Evolutionary conservation across 1,140 invertebrate species (phyloP).

Genomic region (Charaxes varanes): DNA sequence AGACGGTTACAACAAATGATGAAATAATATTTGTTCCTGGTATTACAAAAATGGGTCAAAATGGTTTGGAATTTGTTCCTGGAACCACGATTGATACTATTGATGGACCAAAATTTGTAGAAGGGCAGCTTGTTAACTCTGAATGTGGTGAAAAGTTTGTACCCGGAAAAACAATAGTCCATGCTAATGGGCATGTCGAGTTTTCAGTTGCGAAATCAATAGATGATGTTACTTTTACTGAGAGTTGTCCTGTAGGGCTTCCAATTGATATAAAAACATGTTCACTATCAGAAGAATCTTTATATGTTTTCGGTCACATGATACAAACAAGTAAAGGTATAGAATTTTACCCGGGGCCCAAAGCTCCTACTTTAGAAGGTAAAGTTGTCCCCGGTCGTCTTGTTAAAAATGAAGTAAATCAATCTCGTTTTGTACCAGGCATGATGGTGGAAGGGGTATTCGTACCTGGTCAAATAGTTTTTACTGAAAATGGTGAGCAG

Average conservation of each 20-base stretch:
- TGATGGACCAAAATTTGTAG: constrained; percentile 78
- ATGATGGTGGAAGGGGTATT: constrained; percentile 80
- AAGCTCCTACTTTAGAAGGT: constrained; percentile 62
- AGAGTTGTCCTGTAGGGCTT: constrained; percentile 72
- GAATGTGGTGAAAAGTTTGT: constrained; percentile 76
- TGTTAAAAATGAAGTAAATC: constrained; percentile 76
- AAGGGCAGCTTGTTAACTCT: constrained; percentile 79
- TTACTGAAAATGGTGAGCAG: constrained; percentile 80
- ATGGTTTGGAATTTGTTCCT: constrained; percentile 76
- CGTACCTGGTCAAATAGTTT: constrained; percentile 82
- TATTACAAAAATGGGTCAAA: constrained; percentile 52
- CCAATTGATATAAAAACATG: constrained; percentile 77
- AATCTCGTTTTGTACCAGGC: constrained; percentile 81
- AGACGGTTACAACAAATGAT: constrained; percentile 74
- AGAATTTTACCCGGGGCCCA: constrained; percentile 80
- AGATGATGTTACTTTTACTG: constrained; percentile 74
- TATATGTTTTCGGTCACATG: constrained; percentile 81
- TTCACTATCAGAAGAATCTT: constrained; percentile 68
- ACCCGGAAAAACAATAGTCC: constrained; percentile 75
- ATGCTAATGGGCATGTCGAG: constrained; percentile 71
- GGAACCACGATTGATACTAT: constrained; percentile 79
- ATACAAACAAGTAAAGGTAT: constrained; percentile 79
- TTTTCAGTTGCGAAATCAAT: constrained; percentile 77
- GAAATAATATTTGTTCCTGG: constrained; percentile 75
- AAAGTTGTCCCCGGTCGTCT: constrained; percentile 81